These are phyloP conservation scores for Scopus umbretta DNA, from an alignment of 2,113 vertebrate genomes.

Conservation along the genomic window DNA sequence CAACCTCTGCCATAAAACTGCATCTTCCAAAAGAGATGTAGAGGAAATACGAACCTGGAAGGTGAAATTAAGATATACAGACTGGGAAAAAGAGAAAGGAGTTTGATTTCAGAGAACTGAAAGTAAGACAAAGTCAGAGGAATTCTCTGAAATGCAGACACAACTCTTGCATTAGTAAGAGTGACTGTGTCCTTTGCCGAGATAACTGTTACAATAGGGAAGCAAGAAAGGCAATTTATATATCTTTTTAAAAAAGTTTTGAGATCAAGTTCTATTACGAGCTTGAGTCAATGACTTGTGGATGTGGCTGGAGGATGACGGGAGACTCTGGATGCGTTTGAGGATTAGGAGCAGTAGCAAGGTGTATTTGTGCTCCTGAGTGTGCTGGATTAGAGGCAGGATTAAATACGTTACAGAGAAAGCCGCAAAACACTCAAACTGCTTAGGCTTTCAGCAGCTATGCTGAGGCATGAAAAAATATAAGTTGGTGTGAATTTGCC, in stretches of 20 bases:
- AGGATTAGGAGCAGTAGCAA: not conserved
- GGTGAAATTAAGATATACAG: accelerated
- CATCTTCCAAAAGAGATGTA: not conserved
- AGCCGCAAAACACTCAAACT: not conserved
- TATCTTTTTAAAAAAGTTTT: not conserved
- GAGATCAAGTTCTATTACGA: not conserved
- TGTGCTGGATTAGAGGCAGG: not conserved
- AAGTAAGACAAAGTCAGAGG: not conserved
- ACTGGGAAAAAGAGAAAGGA: not conserved
- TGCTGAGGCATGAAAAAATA: not conserved
- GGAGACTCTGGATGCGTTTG: not conserved
- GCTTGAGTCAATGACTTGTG: not conserved
- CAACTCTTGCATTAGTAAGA: not conserved
- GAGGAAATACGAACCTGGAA: not conserved
- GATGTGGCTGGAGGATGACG: not conserved
- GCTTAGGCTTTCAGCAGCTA: not conserved
- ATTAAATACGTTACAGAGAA: not conserved
- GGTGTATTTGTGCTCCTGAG: not conserved
- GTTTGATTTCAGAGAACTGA: not conserved
- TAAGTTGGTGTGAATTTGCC: not conserved
- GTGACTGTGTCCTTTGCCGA: not conserved
- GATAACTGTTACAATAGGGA: not conserved
- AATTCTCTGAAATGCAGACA: not conserved
- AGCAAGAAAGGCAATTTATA: not conserved
- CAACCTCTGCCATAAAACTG: accelerated